phyloP scores from a whole-genome alignment of 1,140 invertebrate species.

The Eufriesea mexicana region DNA sequence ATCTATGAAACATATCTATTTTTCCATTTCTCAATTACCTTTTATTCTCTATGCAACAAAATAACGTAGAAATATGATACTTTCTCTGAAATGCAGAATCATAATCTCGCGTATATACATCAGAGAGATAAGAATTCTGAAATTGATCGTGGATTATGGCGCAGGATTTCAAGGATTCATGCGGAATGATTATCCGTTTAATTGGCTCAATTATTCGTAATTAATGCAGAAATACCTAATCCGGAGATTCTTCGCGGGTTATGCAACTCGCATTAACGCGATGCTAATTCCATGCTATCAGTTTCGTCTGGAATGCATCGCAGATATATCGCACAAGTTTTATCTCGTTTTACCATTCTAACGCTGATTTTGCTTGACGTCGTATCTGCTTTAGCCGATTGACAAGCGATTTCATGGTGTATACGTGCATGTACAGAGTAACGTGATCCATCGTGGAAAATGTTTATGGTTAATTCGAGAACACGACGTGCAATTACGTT shows the following conservation, averaged over 20 bases:
- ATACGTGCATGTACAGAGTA: not conserved
- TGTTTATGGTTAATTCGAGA: not conserved
- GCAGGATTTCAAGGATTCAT: not conserved
- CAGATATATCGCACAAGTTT: not conserved
- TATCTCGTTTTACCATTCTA: not conserved
- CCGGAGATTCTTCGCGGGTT: not conserved
- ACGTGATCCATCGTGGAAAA: too few species aligned
- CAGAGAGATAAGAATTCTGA: not conserved
- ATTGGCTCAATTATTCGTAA: conserved; percentile 5
- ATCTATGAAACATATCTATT: too few species aligned
- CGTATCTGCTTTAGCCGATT: not conserved
- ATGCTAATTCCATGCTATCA: conserved; percentile 20
- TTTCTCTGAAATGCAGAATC: not conserved
- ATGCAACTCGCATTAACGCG: not conserved
- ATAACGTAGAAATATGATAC: too few species aligned
- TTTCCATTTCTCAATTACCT: too few species aligned
- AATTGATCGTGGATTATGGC: not conserved
- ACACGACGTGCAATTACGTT: too few species aligned
- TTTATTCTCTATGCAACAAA: too few species aligned
- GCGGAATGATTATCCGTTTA: not conserved
- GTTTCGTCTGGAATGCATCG: conserved; percentile 7
- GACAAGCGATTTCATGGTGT: not conserved
- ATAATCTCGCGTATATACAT: not conserved
- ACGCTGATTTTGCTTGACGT: conserved; percentile 6
- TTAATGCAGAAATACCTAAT: not conserved